phyloP scores from a whole-genome alignment of 37 sponge, comb jelly and placozoan genomes.

The Cladorhizidae sp. region DNA sequence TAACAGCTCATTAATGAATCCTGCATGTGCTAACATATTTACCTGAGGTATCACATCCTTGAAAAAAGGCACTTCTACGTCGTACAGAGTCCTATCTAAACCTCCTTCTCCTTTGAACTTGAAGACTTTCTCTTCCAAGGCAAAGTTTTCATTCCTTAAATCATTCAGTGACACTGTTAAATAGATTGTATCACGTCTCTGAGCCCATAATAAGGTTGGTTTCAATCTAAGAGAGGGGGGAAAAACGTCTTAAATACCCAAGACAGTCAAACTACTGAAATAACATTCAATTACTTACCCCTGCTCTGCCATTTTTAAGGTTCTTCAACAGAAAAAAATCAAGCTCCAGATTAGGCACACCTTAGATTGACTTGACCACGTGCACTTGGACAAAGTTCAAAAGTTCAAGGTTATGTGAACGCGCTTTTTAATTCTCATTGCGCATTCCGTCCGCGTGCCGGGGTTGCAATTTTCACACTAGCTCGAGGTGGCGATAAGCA shows the following conservation, averaged over 20 bases:
- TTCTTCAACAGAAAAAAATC: neutral
- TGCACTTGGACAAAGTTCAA: neutral
- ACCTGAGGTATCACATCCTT: conserved; percentile 63
- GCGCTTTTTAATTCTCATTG: too few relatives aligned
- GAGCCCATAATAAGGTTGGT: conserved; percentile 73
- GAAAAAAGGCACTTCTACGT: conserved; percentile 56
- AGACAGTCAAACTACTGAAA: neutral
- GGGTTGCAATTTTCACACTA: too few relatives aligned
- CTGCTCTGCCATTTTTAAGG: neutral
- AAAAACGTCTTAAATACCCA: neutral
- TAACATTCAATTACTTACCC: neutral
- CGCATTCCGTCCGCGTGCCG: too few relatives aligned
- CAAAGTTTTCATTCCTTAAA: conserved; percentile 47
- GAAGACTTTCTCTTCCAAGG: conserved; percentile 46
- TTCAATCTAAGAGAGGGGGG: neutral
- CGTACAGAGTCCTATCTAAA: conserved; percentile 31
- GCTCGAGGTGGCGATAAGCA: too few relatives aligned
- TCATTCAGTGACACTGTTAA: conserved; percentile 56
- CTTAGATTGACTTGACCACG: neutral
- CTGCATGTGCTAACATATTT: neutral
- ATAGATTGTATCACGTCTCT: conserved; percentile 65
- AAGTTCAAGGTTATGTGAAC: too few relatives aligned
- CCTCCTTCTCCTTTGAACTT: conserved; percentile 55
- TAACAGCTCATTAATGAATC: neutral
- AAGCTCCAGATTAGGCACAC: neutral